Evolutionary conservation across 92 coral and sea anemone genomes (phyloP).

Genomic region (Muricea muricata): DNA sequence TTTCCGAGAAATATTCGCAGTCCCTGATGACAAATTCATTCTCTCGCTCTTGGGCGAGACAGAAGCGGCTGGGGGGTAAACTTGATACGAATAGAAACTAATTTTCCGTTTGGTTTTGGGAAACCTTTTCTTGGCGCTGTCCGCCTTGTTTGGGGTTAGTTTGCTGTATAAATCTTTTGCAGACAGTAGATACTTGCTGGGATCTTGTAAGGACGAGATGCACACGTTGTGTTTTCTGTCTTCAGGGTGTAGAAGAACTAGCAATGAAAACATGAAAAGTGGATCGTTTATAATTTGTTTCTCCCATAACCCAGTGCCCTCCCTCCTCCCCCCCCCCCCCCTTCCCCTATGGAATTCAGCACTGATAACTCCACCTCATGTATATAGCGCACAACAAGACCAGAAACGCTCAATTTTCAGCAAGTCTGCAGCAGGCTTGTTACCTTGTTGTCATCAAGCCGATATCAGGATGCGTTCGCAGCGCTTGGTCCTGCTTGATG

Average conservation of each 20-base stretch:
- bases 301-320: too few relatives aligned
- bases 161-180: not conserved
- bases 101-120: not conserved
- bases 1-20: conserved; percentile 27
- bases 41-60: conserved; percentile 22
- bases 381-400: too few relatives aligned
- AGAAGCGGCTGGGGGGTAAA: conserved; percentile 33
- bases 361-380: too few relatives aligned
- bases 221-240: conserved; percentile 77
- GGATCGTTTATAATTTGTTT: too few relatives aligned
- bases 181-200: conserved; percentile 22
- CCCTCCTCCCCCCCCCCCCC: too few relatives aligned
- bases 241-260: conserved; percentile 94
- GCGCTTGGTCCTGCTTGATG: too few relatives aligned
- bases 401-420: too few relatives aligned
- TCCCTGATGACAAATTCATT: conserved; percentile 26
- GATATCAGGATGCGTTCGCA: too few relatives aligned
- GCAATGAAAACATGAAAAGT: conserved; percentile 6
- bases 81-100: not conserved
- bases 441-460: too few relatives aligned
- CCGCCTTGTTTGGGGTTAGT: not conserved
- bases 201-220: conserved; percentile 62
- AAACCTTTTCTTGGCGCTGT: not conserved
- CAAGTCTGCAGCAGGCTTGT: too few relatives aligned
- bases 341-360: too few relatives aligned